Evolutionary conservation across 2,113 vertebrate genomes (phyloP).

Genomic region (Cebus imitator): DNA sequence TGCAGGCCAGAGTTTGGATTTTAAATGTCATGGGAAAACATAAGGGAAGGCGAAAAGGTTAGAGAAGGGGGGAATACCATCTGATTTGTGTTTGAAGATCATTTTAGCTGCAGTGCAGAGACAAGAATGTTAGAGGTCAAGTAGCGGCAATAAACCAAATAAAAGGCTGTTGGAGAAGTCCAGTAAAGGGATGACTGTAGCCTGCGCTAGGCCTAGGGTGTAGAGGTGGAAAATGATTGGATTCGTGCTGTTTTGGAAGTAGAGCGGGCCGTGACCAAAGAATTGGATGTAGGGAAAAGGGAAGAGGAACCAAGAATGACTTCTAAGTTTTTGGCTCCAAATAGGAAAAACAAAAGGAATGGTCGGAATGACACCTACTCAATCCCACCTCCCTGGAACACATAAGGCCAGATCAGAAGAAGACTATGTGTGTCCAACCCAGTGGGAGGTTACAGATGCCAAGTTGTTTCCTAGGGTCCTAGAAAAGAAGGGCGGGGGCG

Average conservation of each 20-base stretch:
- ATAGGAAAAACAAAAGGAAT: background rate
- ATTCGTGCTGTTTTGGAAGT: background rate
- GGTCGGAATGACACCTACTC: background rate
- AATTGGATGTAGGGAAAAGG: background rate
- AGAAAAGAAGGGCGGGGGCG: background rate
- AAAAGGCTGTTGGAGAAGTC: background rate
- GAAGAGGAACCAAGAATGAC: background rate
- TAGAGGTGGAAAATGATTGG: background rate
- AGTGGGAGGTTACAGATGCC: background rate
- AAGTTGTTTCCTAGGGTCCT: background rate
- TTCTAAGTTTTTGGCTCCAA: background rate
- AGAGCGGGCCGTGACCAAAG: background rate
- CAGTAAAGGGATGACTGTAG: background rate
- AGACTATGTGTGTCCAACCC: background rate
- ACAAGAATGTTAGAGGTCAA: background rate
- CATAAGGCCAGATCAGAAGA: background rate
- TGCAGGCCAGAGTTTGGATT: background rate
- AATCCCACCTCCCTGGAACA: background rate
- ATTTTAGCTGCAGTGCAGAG: background rate
- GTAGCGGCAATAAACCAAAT: background rate
- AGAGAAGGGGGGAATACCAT: background rate
- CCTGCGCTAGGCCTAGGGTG: background rate
- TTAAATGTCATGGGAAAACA: conserved; percentile 22
- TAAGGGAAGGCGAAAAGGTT: background rate
- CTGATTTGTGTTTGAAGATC: background rate